Evolutionary conservation across 2,797 vertebrate species (phyloP), one percentile per base, ranked within the genome.

Genomic region (Tiaroga cobitis): DNA sequence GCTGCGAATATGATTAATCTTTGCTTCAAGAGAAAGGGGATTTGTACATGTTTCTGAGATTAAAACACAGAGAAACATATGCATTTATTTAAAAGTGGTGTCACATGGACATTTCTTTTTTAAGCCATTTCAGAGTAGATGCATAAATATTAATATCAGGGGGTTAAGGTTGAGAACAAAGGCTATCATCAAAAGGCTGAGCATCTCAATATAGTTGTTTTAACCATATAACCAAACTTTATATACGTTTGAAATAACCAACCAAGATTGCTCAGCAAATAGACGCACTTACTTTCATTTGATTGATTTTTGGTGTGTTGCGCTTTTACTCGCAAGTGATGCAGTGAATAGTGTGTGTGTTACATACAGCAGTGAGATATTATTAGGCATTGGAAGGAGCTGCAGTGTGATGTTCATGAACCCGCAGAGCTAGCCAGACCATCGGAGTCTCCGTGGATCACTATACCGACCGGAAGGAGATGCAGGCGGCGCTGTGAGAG

Each of bases 1-100:
- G 69, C 59, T 56, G 43, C 46, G 72, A 72, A 72, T 46, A 49
- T 79, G 75, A 79, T 84, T 79, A n/a, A 79, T 72, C 21, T 63
- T 61, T 16, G 46, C 24, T 83, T 83, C 43, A 49, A 75, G 46
- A 65, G 16, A 37, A 37, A 19, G 29, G 5, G 16, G 65, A 83
- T 83, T 37, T 65, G 9, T 72, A 41, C 37, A 39, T 72, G 8
- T 19, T 75, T 75, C 26, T 49, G 41, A 65, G 16, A 75, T 65
- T 73, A 74, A 37, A 63, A 37, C 21, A 11, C 0, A 74, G 13
- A 34, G 10, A 63, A 82, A 65, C 70, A 63, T 73, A 59, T 65
- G 70, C 56, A 83, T 61, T 63, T 49, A 74, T 54, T 51, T 75
- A 67, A 67, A 67, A 26, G 29, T 49, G 3, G 15, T 37, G 72